Evolutionary conservation across 2,888 invertebrate genomes (phyloP), one percentile per base, ranked within the genome.

Genomic region (Cerceris rybyensis): DNA sequence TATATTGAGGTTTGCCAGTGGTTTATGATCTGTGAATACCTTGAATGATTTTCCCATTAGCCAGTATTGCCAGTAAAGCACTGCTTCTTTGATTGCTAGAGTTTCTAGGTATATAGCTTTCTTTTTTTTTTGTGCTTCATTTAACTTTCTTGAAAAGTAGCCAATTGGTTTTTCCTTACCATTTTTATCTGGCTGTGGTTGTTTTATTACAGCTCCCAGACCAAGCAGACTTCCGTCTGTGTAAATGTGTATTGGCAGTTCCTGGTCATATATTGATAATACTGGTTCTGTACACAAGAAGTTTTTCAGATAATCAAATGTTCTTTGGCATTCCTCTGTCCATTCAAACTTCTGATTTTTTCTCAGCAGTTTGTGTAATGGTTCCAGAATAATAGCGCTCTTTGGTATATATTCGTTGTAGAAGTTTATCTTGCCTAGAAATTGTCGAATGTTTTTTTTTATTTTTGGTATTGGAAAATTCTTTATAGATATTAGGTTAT

Each of bases 251-350:
- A 85, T 86, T 63, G 82, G 79, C 64, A 75, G 50, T 8, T 85
- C 66, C 59, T 75, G 80, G 67, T 87, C 87, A 72, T 78, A 89
- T 50, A 88, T 86, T 50, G 73, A 66, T 63, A 89, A 70, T 42
- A 86, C 74, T 54, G 87, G 87, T 78, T 81, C 28, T 17, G 82
- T 75, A 55, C 88, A 85, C 59, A 86, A 70, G 28, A 76, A 73
- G 16, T 65, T 59, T 75, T 85, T 87, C 59, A 86, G 77, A 55
- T 59, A 14, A 16, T 74, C 60, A 52, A 81, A 83, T 52, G 70
- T 14, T 50, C 0, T 66, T 73, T 60, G 65, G 66, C 43, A 78
- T 50, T 46, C 57, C 7, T 41, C 39, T 0, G 57, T 9, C 39
- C 46, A 57, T 43, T n/a, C 13, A n/a, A 67, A 67, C 46, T 17